Evolutionary conservation across 2,797 vertebrate species (phyloP), one percentile per base, ranked within the genome.

Genomic region (Anguilla marmorata): DNA sequence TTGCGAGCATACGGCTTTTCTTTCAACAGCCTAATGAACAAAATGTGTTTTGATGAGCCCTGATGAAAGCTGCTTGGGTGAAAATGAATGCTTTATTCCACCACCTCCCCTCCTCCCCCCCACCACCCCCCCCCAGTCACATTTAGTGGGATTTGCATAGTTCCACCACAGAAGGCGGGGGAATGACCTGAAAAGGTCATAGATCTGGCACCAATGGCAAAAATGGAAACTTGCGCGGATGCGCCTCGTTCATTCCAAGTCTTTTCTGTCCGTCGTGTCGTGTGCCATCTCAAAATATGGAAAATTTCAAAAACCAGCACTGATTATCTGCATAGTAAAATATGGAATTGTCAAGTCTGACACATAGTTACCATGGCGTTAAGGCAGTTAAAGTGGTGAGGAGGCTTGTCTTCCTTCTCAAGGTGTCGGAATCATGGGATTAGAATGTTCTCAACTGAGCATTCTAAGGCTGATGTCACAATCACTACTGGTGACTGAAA

Each of bases 21-120:
- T 84, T 84, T 33, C 82, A 84, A 48, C 11, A 19, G 41, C 79
- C 41, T 82, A 84, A 84, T 84, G 14, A 84, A 84, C 82, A 84
- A 50, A 82, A 82, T 82, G 45, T 82, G 79, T 82, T 82, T 82
- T 50, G 41, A 82, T 33, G 27, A 84, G 82, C 82, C n/a, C 24
- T 16, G 48, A 54, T 84, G 82, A 84, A 84, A 84, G 82, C 48
- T 30, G 48, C 82, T 84, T 56, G n/a, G 50, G 48, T 30, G 9
- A 50, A 84, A 56, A 84, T 84, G 27, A 84, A 86, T 72, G 63
- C 72, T 41, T 41, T 41, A 41, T 41, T 41, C 37, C 37, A 41
- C 37, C 37, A 41, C 37, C 37, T 37, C 37, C 41, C 41, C 41
- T 4, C 41, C 41, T 4, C 30, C 2, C 27, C 63, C 27, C 60